Evolutionary conservation across 1,140 invertebrate genomes (phyloP).

Genomic region (Matsumurasca onukii): DNA sequence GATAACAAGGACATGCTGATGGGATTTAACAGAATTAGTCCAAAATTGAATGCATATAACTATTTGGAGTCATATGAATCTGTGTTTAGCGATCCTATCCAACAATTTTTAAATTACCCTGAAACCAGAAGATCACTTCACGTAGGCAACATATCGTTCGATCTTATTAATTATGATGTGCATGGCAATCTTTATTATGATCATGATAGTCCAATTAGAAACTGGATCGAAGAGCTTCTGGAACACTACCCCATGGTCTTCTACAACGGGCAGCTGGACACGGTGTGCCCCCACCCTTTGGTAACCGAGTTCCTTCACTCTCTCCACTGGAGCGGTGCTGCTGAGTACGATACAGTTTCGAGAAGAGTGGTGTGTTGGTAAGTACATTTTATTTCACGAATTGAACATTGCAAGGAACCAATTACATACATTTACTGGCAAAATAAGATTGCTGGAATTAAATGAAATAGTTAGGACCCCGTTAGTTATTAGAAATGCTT

Average conservation of each 20-base stretch:
- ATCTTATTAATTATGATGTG: not conserved
- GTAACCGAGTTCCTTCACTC: slow-evolving; percentile 64
- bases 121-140: not conserved
- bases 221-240: slow-evolving; percentile 69
- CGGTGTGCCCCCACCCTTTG: slow-evolving; percentile 77
- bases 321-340: slow-evolving; percentile 65
- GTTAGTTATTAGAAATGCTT: no score
- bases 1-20: slow-evolving; percentile 35
- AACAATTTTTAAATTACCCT: not conserved
- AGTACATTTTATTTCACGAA: no score
- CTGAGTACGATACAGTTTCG: slow-evolving; percentile 62
- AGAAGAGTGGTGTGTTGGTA: slow-evolving; percentile 50
- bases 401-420: no score
- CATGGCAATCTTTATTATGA: not conserved
- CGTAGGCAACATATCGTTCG: not conserved
- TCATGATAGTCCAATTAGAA: slow-evolving; percentile 66
- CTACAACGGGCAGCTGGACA: slow-evolving; percentile 78
- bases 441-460: no score
- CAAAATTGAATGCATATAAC: not conserved
- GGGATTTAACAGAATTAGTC: not conserved
- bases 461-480: no score
- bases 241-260: slow-evolving; percentile 66
- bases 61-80: not conserved
- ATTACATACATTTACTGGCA: no score
- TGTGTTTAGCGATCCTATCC: not conserved